Conservation (phyloP, 2,888 invertebrate genomes). For the Escarpia spicata region DNA sequence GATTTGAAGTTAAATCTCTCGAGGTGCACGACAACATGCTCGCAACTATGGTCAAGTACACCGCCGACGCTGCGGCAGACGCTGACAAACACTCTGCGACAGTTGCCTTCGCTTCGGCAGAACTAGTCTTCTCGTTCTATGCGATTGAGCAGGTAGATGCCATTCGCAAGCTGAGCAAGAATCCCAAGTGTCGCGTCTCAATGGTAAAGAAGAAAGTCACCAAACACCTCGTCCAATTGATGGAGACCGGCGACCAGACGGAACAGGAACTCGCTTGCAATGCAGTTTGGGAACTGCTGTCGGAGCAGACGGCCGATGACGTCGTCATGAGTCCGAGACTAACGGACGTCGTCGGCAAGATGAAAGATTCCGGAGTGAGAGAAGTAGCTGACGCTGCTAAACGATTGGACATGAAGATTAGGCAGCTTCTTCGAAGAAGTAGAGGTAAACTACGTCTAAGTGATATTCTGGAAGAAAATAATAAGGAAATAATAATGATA, state of each 20-base stretch:
- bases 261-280: background rate
- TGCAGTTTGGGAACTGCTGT: conserved; percentile 12
- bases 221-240: background rate
- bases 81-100: background rate
- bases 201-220: background rate
- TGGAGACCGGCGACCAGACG: background rate
- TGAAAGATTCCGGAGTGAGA: background rate
- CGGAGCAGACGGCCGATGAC: background rate
- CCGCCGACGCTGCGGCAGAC: background rate
- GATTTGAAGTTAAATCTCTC: background rate
- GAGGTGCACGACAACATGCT: background rate
- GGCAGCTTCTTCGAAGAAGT: background rate
- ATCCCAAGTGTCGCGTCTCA: background rate
- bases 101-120: background rate
- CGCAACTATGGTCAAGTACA: background rate
- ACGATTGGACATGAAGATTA: background rate
- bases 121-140: background rate
- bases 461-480: background rate
- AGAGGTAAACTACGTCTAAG: background rate
- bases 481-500: too few relatives aligned
- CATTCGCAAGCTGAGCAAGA: background rate
- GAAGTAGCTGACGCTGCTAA: background rate
- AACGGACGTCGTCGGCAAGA: background rate
- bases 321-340: background rate
- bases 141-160: background rate